Conservation (phyloP, 2,797 vertebrate genomes). For the Stomatorhinus walkeri region DNA sequence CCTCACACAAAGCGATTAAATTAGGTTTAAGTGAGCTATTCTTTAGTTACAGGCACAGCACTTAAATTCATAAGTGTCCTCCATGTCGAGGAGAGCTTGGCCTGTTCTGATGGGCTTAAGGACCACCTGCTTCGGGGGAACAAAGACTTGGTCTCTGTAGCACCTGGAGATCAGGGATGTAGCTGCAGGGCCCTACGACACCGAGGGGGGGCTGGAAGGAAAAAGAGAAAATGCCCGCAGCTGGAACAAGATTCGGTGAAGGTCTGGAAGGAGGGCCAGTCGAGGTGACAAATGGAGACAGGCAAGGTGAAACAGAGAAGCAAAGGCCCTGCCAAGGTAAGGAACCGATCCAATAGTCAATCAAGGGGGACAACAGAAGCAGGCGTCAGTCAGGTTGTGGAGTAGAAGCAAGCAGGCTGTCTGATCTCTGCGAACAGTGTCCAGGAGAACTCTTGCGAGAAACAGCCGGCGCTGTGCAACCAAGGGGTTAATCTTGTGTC, state of each 20-base stretch:
- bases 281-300: neutral
- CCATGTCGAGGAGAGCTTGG: neutral
- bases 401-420: neutral
- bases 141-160: neutral
- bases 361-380: neutral
- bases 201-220: neutral
- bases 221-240: neutral
- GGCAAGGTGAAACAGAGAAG: neutral
- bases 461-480: neutral
- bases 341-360: neutral
- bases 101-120: neutral
- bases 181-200: neutral
- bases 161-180: neutral
- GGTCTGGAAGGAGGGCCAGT: neutral
- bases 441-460: neutral
- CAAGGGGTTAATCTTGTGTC: neutral
- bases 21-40: neutral
- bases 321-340: neutral
- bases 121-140: neutral
- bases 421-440: neutral
- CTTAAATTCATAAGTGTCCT: neutral
- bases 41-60: neutral
- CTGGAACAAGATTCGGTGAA: neutral
- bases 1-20: neutral
- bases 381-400: neutral